Evolutionary conservation across 64 coral and sea anemone genomes (phyloP).

Genomic region (Stylophora pistillata): DNA sequence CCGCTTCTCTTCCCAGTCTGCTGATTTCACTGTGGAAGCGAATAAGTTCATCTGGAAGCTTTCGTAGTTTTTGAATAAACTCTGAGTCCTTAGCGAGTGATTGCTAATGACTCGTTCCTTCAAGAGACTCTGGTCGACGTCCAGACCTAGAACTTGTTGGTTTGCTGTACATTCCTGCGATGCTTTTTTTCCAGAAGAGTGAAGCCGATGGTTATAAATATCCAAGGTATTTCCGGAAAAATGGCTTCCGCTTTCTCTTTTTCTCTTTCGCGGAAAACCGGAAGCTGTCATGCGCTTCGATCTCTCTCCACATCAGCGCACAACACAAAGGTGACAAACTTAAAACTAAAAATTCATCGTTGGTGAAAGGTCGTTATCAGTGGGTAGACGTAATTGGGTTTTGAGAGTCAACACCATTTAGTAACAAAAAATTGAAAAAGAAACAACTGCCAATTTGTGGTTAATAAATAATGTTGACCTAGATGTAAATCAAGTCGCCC

Average conservation of each 20-base stretch:
- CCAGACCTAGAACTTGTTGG: not conserved
- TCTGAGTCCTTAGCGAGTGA: not conserved
- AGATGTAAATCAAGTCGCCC: not conserved
- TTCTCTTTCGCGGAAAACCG: conserved; percentile 10
- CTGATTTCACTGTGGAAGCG: not conserved
- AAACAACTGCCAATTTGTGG: not conserved
- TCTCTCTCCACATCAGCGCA: not conserved
- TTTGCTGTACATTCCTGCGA: not conserved
- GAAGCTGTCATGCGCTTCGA: conserved; percentile 1
- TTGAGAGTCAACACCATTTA: not conserved
- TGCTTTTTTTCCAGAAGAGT: not conserved
- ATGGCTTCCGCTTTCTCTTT: not conserved
- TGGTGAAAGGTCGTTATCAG: too few relatives aligned
- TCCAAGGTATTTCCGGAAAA: not conserved
- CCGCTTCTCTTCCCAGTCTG: not conserved
- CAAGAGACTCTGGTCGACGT: not conserved
- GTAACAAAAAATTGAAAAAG: not conserved
- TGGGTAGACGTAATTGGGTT: not conserved
- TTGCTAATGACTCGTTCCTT: not conserved
- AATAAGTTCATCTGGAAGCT: not conserved
- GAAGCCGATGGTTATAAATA: too few relatives aligned
- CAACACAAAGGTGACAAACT: not conserved
- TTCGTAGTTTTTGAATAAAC: not conserved
- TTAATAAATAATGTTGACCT: not conserved
- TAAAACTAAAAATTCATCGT: too few relatives aligned